These are phyloP conservation scores for Oscheius sp. DNA, from an alignment of 2,888 invertebrate genomes.

Conservation along the genomic window DNA sequence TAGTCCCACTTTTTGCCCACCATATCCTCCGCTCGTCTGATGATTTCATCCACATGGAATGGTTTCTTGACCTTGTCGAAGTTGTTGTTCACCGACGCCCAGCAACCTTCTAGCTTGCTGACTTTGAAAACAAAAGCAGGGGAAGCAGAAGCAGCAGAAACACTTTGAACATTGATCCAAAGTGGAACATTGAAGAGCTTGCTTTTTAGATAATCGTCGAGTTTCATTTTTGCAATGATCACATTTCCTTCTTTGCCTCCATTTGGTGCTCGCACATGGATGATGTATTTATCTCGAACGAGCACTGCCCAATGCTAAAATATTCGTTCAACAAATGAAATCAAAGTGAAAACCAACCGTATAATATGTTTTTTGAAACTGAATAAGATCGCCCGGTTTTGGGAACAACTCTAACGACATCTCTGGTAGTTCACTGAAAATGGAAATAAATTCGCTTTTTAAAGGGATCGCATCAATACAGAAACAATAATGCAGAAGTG, in stretches of 20 bases:
- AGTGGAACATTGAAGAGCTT: not conserved
- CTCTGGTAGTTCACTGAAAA: too few relatives aligned
- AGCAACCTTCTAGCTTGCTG: not conserved
- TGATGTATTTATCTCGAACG: slow-evolving; percentile 19
- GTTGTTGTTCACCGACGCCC: slow-evolving; percentile 13
- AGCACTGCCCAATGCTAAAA: too few relatives aligned
- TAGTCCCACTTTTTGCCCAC: slow-evolving; percentile 18
- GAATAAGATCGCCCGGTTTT: too few relatives aligned
- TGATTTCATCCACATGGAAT: not conserved
- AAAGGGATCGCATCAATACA: too few relatives aligned
- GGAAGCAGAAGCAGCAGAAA: not conserved
- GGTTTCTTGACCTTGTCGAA: slow-evolving; percentile 19
- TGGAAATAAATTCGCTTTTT: too few relatives aligned
- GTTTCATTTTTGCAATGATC: slow-evolving; percentile 16
- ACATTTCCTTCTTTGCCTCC: slow-evolving; percentile 17
- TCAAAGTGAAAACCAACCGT: too few relatives aligned
- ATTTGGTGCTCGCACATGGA: slow-evolving; percentile 17
- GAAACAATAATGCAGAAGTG: too few relatives aligned
- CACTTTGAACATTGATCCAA: not conserved
- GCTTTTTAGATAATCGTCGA: slow-evolving; percentile 7
- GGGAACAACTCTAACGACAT: too few relatives aligned
- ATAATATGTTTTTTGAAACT: too few relatives aligned
- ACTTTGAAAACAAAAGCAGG: not conserved
- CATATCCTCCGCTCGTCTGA: slow-evolving; percentile 1
- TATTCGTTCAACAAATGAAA: too few relatives aligned